Evolutionary conservation across 2,113 vertebrate genomes (phyloP).

Genomic region (Acinonyx jubatus): DNA sequence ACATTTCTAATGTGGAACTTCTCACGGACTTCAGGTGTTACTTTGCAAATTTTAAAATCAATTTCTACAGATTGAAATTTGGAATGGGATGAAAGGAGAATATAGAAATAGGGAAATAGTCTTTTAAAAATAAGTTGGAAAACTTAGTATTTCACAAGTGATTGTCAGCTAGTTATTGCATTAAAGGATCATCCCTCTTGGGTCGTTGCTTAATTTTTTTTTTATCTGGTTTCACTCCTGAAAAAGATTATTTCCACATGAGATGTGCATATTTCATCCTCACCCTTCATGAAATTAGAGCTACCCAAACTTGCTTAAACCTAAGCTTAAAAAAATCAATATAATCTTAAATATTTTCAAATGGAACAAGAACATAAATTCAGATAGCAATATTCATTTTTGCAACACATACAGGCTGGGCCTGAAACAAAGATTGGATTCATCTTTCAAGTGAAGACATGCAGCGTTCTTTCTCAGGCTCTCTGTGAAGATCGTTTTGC

Average conservation of each 20-base stretch:
- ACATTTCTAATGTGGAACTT: neutral
- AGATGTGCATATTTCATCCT: conserved; percentile 61
- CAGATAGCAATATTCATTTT: neutral
- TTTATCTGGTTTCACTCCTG: conserved; percentile 71
- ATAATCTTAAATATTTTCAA: conserved; percentile 31
- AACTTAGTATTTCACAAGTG: conserved; percentile 53
- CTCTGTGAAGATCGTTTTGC: neutral
- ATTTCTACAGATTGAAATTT: conserved; percentile 55
- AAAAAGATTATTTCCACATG: conserved; percentile 77
- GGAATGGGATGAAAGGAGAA: neutral
- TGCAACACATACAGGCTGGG: neutral
- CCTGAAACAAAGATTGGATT: neutral
- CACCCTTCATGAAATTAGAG: conserved; percentile 67
- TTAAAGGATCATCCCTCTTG: conserved; percentile 71
- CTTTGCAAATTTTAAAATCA: conserved; percentile 46
- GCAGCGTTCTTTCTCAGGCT: neutral
- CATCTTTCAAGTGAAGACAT: neutral
- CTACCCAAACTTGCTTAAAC: conserved; percentile 57
- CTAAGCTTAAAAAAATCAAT: conserved; percentile 22
- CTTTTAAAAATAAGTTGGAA: neutral
- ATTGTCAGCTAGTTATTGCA: conserved; percentile 67
- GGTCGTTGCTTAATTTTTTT: conserved; percentile 64
- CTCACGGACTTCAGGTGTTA: neutral
- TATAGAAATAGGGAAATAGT: neutral
- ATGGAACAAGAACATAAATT: neutral